Evolutionary conservation across 2,113 vertebrate genomes (phyloP).

Genomic region (Chaenogobius annularis): DNA sequence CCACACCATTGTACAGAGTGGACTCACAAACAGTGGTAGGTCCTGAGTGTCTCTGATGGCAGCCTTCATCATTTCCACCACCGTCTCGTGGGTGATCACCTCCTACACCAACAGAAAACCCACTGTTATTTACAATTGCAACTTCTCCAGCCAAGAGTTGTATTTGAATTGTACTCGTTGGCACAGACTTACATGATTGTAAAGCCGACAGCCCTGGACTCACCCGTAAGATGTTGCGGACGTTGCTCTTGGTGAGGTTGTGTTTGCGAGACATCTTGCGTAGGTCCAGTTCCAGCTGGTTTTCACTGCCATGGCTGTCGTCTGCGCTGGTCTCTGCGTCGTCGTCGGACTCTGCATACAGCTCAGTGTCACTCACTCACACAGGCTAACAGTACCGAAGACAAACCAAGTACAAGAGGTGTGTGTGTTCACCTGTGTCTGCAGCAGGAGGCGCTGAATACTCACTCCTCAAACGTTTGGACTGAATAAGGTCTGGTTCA

Average conservation of each 20-base stretch:
- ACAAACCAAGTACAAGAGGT: not conserved
- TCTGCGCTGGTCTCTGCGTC: conserved; percentile 74
- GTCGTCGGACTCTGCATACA: conserved; percentile 70
- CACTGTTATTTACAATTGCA: not conserved
- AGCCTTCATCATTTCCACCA: conserved; percentile 97
- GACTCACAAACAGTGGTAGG: conserved; percentile 91
- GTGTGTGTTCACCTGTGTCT: not conserved
- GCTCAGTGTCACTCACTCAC: not conserved
- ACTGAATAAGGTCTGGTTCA: not conserved
- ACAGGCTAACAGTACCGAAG: not conserved
- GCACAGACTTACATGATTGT: no score
- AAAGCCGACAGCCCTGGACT: conserved; percentile 44
- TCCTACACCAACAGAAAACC: conserved; percentile 75
- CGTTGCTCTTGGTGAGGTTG: conserved; percentile 88
- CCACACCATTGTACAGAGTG: not conserved
- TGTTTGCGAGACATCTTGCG: conserved; percentile 88
- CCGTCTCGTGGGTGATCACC: conserved; percentile 93
- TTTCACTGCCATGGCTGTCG: conserved; percentile 70
- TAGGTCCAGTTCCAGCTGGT: conserved; percentile 84
- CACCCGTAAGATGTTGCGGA: conserved; percentile 93
- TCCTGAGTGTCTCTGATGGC: conserved; percentile 92
- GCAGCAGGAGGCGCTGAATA: not conserved
- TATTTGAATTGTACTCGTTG: no score
- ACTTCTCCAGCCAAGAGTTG: no score
- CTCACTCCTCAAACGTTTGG: not conserved